phyloP scores from a whole-genome alignment of 2,113 vertebrate genomes.

The Rallus limicola region DNA sequence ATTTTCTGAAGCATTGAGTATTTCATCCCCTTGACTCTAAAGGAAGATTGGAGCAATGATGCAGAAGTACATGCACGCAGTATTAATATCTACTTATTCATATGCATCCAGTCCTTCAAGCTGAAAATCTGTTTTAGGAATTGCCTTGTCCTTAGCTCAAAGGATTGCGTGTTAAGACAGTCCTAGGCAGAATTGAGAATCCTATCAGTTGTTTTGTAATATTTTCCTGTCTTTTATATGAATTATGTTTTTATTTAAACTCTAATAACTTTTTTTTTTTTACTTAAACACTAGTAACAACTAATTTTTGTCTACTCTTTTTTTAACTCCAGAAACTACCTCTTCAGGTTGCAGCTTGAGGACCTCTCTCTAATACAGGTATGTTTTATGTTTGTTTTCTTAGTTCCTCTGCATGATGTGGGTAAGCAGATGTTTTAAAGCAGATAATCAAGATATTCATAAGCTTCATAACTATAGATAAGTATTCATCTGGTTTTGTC shows the following conservation, averaged over 20 bases:
- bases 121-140: background rate
- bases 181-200: background rate
- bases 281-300: background rate
- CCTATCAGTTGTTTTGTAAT: background rate
- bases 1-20: background rate
- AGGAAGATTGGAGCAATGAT: background rate
- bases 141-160: background rate
- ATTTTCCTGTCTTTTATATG: background rate
- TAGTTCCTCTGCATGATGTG: background rate
- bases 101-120: background rate
- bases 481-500: background rate
- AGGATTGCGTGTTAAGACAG: background rate
- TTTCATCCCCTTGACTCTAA: background rate
- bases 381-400: slow-evolving; percentile 47
- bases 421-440: background rate
- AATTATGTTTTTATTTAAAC: background rate
- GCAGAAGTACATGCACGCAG: background rate
- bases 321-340: slow-evolving; percentile 85
- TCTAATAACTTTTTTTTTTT: background rate
- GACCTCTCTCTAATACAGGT: slow-evolving; percentile 92
- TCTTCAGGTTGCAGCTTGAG: slow-evolving; percentile 90
- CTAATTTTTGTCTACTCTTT: slow-evolving; percentile 17
- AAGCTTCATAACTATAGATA: background rate
- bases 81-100: background rate
- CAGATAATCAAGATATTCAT: background rate